Base-by-base conservation (phyloP, 2,113 vertebrate species). In the Ceyx margarethae region DNA sequence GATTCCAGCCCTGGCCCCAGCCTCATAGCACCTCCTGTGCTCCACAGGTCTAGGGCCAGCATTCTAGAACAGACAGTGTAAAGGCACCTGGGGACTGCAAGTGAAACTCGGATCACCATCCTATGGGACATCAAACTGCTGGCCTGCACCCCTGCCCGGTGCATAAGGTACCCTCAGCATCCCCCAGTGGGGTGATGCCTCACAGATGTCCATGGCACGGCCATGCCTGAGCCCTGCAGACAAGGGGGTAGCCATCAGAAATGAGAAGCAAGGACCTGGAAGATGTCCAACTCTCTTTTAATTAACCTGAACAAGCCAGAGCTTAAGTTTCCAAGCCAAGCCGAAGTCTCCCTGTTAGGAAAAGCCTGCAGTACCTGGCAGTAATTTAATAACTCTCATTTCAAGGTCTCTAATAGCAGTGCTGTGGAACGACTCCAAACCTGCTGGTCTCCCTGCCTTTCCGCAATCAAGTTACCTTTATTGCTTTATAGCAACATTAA, bases 281-380 rank as follows among this genome's bases (percentile, higher is more conserved):
- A 92, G 90, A 77, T 75, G 71, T 93, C 96, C 96, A 95, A 91
- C 64, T 91, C 91, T 57, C 89, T 96, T 96, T 95, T 95, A 96
- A 96, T 96, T 96, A 97, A 97, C 95, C 93, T 73, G 91, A 95
- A 84, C 71, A 69, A 91, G 71, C 69, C 90, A 92, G 95, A 92
- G 94, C 74, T 95, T 95, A 96, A 48, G 87, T 97, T 97, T 95
- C 91, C 0, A 7, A 96, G 95, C 94, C 93, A 93, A 95, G 91
- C 53, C 0, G 66, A 92, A 95, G 81, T 76, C 80, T 93, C 94
- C 88, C 87, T 54, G 79, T 96, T 95, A 93, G 90, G 90, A 96
- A 93, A 95, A 95, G 93, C 90, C 95, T 86, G 87, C 91, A 93
- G 87, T 96, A 95, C 95, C 94, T 95, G 90, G 93, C 95, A 91